phyloP scores from a whole-genome alignment of 2,797 vertebrate species.

The Taeniopygia guttata region DNA sequence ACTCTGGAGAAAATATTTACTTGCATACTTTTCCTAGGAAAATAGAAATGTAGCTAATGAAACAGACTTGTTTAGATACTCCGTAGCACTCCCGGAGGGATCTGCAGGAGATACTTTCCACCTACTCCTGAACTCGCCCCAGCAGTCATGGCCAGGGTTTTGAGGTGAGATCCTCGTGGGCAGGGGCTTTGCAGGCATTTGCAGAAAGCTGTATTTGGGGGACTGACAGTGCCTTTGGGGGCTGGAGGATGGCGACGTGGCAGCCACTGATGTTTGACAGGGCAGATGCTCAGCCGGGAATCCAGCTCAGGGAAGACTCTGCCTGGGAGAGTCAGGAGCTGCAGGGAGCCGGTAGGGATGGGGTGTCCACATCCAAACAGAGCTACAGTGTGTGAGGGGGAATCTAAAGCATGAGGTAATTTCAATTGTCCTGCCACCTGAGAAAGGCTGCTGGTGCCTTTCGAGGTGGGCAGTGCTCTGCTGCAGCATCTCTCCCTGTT shows the following conservation, averaged over 20 bases:
- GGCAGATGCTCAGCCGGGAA: background rate
- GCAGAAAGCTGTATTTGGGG: background rate
- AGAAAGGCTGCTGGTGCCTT: background rate
- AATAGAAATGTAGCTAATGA: slow-evolving; percentile 38
- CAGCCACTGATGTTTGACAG: fast-evolving
- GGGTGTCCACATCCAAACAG: background rate
- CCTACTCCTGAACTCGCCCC: background rate
- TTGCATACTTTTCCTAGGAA: slow-evolving; percentile 58
- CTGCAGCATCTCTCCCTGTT: background rate
- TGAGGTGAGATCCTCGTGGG: background rate
- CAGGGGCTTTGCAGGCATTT: background rate
- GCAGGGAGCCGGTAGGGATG: background rate
- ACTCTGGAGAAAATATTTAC: slow-evolving; percentile 49
- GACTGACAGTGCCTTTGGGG: background rate
- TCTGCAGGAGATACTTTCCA: background rate
- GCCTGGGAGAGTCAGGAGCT: background rate
- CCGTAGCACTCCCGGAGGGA: background rate
- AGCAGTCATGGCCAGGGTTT: background rate
- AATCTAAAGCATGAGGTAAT: background rate
- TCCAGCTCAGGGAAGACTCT: fast-evolving
- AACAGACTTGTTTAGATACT: slow-evolving; percentile 29
- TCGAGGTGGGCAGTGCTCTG: background rate
- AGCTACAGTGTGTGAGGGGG: background rate
- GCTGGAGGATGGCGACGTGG: background rate
- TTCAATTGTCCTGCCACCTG: background rate